Evolutionary conservation across 2,113 vertebrate species (phyloP).

Genomic region (Stigmatopora argus): DNA sequence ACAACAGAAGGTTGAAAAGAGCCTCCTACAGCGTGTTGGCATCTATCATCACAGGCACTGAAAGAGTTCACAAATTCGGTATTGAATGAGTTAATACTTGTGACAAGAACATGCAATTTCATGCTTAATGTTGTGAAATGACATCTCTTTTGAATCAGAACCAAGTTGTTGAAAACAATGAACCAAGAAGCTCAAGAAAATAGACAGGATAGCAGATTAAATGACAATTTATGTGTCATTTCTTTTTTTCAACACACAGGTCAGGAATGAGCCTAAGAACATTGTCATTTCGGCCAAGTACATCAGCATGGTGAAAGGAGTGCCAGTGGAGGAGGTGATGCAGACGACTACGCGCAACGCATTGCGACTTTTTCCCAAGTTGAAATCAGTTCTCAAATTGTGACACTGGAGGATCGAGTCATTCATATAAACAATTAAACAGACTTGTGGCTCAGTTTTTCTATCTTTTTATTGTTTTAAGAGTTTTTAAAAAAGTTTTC

Average conservation of each 20-base stretch:
- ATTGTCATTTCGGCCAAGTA: slow-evolving; percentile 82
- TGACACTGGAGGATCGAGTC: slow-evolving; percentile 32
- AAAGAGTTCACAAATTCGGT: no score
- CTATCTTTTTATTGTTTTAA: neutral
- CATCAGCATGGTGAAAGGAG: slow-evolving; percentile 83
- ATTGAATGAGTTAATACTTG: no score
- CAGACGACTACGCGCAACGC: slow-evolving; percentile 84
- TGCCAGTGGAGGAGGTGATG: slow-evolving; percentile 81
- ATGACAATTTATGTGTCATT: neutral
- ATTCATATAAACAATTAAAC: neutral
- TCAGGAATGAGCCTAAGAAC: slow-evolving; percentile 92
- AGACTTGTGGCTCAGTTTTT: neutral
- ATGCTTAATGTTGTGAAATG: no score
- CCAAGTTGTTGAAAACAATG: no score
- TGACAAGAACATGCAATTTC: no score
- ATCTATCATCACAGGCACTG: no score
- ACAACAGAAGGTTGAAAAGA: no score
- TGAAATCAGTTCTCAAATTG: slow-evolving; percentile 62
- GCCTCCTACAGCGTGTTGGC: no score
- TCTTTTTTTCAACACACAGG: slow-evolving; percentile 62
- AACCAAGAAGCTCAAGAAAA: neutral
- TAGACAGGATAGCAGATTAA: neutral
- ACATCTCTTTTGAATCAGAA: no score
- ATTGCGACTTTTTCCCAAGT: slow-evolving; percentile 81
- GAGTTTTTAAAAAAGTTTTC: neutral